phyloP scores from a whole-genome alignment of 2,113 vertebrate species.

The Protomyctophum bolini region DNA sequence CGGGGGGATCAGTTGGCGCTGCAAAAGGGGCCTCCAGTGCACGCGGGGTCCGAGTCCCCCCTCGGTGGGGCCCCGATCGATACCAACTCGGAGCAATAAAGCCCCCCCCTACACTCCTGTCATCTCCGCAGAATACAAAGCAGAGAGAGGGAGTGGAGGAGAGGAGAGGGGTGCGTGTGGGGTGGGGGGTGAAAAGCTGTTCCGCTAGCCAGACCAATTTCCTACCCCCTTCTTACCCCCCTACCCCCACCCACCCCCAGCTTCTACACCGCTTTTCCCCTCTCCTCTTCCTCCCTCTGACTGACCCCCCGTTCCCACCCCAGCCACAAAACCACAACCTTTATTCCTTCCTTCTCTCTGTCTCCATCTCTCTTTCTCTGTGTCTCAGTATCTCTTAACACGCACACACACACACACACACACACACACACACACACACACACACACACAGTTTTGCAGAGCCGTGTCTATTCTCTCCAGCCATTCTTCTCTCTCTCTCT shows the following conservation, averaged over 20 bases:
- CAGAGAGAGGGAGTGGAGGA: conserved; percentile 49
- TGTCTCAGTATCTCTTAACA: not conserved
- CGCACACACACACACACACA: too few relatives aligned
- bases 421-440: too few relatives aligned
- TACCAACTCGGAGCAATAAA: conserved; percentile 87
- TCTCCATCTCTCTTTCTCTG: conserved; percentile 4
- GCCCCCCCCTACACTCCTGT: conserved; percentile 68
- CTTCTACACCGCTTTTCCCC: conserved; percentile 20
- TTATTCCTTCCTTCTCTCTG: not conserved
- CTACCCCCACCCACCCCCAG: conserved; percentile 4
- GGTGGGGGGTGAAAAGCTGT: conserved; percentile 72
- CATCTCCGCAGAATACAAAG: conserved; percentile 78
- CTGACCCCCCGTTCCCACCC: conserved; percentile 45
- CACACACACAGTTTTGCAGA: too few relatives aligned
- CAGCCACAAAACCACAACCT: conserved; percentile 42
- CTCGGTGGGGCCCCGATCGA: conserved; percentile 82
- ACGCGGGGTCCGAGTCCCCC: conserved; percentile 72
- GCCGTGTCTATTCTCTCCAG: not conserved
- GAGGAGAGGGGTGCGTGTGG: conserved; percentile 29
- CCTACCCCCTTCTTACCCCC: conserved; percentile 66
- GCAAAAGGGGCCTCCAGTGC: conserved; percentile 73
- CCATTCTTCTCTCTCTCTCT: not conserved
- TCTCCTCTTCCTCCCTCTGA: conserved; percentile 21
- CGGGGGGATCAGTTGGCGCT: conserved; percentile 58
- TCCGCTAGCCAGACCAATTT: conserved; percentile 85